Base-by-base conservation (phyloP, 2,888 invertebrate genomes). In the Thalpophila matura region DNA sequence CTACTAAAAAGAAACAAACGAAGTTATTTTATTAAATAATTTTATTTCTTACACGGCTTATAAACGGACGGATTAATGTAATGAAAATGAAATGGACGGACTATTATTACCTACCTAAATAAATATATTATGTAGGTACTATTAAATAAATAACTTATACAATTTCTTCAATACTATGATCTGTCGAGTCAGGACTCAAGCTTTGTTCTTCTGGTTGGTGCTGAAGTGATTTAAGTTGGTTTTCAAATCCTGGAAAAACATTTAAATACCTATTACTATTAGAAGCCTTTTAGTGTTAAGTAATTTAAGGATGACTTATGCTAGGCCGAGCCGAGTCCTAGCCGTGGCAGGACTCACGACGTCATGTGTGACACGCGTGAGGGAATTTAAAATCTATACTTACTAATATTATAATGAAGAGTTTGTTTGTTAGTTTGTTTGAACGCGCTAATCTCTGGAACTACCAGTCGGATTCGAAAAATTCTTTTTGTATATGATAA, bases 91-190 rank as follows among this genome's bases (percentile, higher is more conserved):
- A 50, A 54, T 45, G 60, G 72, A 63, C 55, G 49, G 62, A 61
- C 5, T 31, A n/a, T 16, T 18, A 45, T 55, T 27, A 70, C 38
- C 43, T 47, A 43, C 43, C n/a, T 14, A 50, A 22, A 29, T 40
- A 6, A 27, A 7, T n/a, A 37, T 51, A 43, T 14, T 27, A 27
- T 26, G n/a, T n/a, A n/a, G n/a, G n/a, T n/a, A n/a, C n/a, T n/a
- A n/a, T n/a, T n/a, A n/a, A n/a, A n/a, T n/a, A n/a, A 33, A 22
- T 16, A 27, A 43, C 31, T 81, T 83, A 94, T 22, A 94, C 89
- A 35, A 87, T 82, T 90, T 95, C 95, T 87, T 95, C 95, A 54
- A 95, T 90, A 70, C 94, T 94, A 68, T 91, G 94, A 63, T 94
- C 95, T 10, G 91, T 87, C 5, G 95, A 94, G 33, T 91, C 92